phyloP scores from a whole-genome alignment of 2,888 invertebrate genomes.

The Drosophila anomelani region DNA sequence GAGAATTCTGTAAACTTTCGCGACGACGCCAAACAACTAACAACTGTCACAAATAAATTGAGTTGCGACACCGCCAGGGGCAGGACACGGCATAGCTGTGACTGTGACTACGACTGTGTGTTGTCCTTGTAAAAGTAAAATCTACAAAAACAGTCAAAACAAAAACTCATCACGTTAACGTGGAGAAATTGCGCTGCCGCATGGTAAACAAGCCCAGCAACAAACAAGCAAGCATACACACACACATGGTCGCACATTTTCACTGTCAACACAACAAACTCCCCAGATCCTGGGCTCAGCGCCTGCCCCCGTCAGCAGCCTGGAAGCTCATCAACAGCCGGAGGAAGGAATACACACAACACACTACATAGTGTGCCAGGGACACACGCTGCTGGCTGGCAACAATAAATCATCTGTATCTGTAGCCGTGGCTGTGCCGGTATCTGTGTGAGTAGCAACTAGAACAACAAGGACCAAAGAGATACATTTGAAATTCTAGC shows the following conservation, averaged over 20 bases:
- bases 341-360: slow-evolving; percentile 19
- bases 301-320: slow-evolving; percentile 21
- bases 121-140: slow-evolving; percentile 38
- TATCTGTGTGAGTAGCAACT: slow-evolving; percentile 28
- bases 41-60: slow-evolving; percentile 57
- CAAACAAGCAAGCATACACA: slow-evolving; percentile 31
- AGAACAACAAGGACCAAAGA: slow-evolving; percentile 42
- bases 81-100: slow-evolving; percentile 19
- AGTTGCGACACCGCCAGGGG: slow-evolving; percentile 37
- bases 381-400: slow-evolving; percentile 37
- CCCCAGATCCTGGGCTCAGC: slow-evolving; percentile 42
- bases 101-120: neutral
- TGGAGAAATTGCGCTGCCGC: slow-evolving; percentile 56
- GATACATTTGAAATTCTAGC: slow-evolving; percentile 71
- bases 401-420: slow-evolving; percentile 59
- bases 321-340: slow-evolving; percentile 61
- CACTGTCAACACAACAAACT: slow-evolving; percentile 60
- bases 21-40: slow-evolving; percentile 30
- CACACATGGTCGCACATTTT: slow-evolving; percentile 56
- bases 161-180: slow-evolving; percentile 64
- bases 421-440: neutral
- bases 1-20: slow-evolving; percentile 26
- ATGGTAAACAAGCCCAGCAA: slow-evolving; percentile 40
- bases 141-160: slow-evolving; percentile 52
- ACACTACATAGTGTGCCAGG: slow-evolving; percentile 29